These are phyloP conservation scores for Paracanthobrama guichenoti DNA, from an alignment of 2,113 vertebrate species.

Conservation along the genomic window DNA sequence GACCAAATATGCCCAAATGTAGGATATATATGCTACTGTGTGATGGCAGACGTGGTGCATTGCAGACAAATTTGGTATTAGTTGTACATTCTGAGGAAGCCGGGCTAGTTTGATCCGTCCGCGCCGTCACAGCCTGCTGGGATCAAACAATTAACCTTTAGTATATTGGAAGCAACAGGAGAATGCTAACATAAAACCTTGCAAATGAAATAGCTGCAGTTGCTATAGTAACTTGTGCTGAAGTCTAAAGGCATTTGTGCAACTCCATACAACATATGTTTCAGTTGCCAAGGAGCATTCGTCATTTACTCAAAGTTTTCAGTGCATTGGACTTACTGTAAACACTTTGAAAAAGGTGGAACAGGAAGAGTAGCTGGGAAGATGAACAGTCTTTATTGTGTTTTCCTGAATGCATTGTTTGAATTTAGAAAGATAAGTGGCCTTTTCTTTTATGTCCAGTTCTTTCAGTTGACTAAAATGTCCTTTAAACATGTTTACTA, in stretches of 20 bases:
- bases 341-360: background rate
- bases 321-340: constrained; percentile 20
- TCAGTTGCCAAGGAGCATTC: constrained; percentile 44
- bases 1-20: background rate
- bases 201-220: constrained; percentile 43
- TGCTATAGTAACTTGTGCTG: constrained; percentile 56
- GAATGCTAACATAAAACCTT: constrained; percentile 53
- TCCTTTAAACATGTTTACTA: too few relatives aligned
- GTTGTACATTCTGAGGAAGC: constrained; percentile 16
- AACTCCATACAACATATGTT: constrained; percentile 34
- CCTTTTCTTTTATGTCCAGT: background rate
- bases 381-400: background rate
- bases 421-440: background rate
- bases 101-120: constrained; percentile 9
- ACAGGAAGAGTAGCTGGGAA: background rate
- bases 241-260: constrained; percentile 48
- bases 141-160: constrained; percentile 60
- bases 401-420: background rate
- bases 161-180: constrained; percentile 53
- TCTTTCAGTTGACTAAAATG: background rate
- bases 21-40: too few relatives aligned
- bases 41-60: background rate
- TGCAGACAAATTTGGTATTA: constrained; percentile 3
- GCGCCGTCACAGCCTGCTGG: constrained; percentile 30
- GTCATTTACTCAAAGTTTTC: constrained; percentile 45